A percentile compares a stretch with the other conserved stretches of the same genome.
These are phyloP conservation scores for Centruroides vittatus DNA, from an alignment of 1,140 invertebrate species.

Conservation along the genomic window DNA sequence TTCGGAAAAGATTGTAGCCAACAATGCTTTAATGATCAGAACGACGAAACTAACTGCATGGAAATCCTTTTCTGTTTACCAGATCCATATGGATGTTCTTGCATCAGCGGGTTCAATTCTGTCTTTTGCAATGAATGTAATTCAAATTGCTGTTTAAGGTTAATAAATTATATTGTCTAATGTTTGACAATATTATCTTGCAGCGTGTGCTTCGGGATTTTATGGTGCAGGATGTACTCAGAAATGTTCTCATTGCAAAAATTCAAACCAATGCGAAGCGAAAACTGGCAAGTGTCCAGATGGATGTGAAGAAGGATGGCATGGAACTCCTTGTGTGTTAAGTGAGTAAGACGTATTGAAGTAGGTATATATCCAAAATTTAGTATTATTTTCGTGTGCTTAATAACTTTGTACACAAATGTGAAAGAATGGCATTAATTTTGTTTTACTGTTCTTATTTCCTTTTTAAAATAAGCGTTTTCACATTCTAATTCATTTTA, in stretches of 20 bases:
- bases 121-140: conserved; percentile 4
- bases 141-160: not conserved
- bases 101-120: conserved; percentile 7
- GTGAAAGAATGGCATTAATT: too few species aligned
- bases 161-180: not conserved
- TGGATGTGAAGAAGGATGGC: conserved; percentile 1
- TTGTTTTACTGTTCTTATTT: too few species aligned
- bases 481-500: too few species aligned
- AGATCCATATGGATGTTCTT: conserved; percentile 14
- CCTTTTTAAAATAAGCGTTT: too few species aligned
- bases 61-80: conserved; percentile 10
- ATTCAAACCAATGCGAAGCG: not conserved
- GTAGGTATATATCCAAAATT: too few species aligned
- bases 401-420: too few species aligned
- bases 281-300: not conserved
- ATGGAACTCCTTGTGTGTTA: not conserved
- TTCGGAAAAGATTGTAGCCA: conserved; percentile 10
- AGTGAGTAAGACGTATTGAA: not conserved
- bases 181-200: not conserved
- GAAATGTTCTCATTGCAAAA: not conserved
- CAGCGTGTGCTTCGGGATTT: not conserved
- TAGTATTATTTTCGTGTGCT: too few species aligned
- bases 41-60: not conserved
- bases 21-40: not conserved
- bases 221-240: conserved; percentile 12